phyloP scores from a whole-genome alignment of 2,113 vertebrate genomes.

The Suricata suricatta region DNA sequence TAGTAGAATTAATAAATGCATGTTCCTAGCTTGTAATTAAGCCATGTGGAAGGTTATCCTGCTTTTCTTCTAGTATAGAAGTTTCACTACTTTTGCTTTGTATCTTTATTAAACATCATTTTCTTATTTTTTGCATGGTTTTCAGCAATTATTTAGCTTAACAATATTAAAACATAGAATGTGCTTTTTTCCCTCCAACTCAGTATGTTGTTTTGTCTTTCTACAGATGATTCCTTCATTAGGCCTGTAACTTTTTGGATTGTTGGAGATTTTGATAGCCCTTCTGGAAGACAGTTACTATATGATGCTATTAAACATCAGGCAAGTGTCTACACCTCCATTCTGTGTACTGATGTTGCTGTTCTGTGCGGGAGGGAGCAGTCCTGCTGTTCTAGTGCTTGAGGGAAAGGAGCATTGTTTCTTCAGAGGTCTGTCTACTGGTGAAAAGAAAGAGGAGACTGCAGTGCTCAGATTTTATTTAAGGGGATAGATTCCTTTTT shows the following conservation, averaged over 20 bases:
- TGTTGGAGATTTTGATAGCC: slow-evolving; percentile 95
- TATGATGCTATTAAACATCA: slow-evolving; percentile 98
- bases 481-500: neutral
- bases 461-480: neutral
- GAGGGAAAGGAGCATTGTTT: neutral
- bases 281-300: slow-evolving; percentile 94
- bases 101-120: slow-evolving; percentile 11
- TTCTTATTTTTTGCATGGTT: slow-evolving; percentile 71
- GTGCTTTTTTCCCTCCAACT: slow-evolving; percentile 25
- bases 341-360: neutral
- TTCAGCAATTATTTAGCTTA: slow-evolving; percentile 15
- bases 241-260: slow-evolving; percentile 99
- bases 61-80: slow-evolving; percentile 31
- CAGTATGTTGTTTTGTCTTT: slow-evolving; percentile 56
- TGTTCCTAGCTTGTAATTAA: slow-evolving; percentile 62
- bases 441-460: neutral
- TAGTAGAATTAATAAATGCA: slow-evolving; percentile 72
- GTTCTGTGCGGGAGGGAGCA: neutral
- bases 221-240: slow-evolving; percentile 94
- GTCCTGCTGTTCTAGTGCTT: neutral
- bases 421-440: neutral
- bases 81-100: slow-evolving; percentile 38
- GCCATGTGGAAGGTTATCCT: neutral
- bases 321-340: slow-evolving; percentile 82
- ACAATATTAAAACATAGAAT: slow-evolving; percentile 5